These are phyloP conservation scores for Maconellicoccus hirsutus DNA, from an alignment of 1,140 invertebrate species.

Conservation along the genomic window DNA sequence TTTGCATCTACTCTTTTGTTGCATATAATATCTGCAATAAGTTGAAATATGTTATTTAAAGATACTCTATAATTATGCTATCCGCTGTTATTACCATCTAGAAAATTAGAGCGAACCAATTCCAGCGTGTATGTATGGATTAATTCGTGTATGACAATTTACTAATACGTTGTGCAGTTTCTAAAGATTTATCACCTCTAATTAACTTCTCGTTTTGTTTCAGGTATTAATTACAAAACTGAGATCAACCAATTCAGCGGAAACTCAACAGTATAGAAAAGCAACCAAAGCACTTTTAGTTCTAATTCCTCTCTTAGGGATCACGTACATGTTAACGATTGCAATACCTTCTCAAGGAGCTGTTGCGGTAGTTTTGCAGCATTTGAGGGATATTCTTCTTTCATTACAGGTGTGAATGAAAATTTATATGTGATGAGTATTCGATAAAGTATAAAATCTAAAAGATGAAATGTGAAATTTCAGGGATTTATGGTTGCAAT, in stretches of 20 bases:
- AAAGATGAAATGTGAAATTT: not conserved
- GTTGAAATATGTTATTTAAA: no score
- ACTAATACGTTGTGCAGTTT: no score
- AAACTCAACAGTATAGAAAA: conserved; percentile 56
- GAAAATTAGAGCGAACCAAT: no score
- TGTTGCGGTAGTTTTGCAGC: conserved; percentile 50
- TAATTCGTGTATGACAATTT: no score
- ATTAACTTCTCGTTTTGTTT: conserved; percentile 19
- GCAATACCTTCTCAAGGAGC: conserved; percentile 56
- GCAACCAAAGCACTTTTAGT: conserved; percentile 78
- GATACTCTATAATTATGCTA: no score
- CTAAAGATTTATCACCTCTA: no score
- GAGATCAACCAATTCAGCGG: conserved; percentile 31
- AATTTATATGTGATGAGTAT: no score
- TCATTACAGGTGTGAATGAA: conserved; percentile 58
- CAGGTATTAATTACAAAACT: conserved; percentile 80
- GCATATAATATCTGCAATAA: no score
- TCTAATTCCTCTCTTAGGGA: conserved; percentile 75
- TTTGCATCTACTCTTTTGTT: no score
- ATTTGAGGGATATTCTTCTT: conserved; percentile 56
- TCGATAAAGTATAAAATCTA: no score
- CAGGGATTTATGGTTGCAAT: conserved; percentile 75
- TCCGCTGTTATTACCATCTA: no score
- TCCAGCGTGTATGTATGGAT: no score
- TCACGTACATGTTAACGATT: conserved; percentile 72